Evolutionary conservation across 2,797 vertebrate species (phyloP), one percentile per base, ranked within the genome.

Genomic region (Phylloscopus collybita): DNA sequence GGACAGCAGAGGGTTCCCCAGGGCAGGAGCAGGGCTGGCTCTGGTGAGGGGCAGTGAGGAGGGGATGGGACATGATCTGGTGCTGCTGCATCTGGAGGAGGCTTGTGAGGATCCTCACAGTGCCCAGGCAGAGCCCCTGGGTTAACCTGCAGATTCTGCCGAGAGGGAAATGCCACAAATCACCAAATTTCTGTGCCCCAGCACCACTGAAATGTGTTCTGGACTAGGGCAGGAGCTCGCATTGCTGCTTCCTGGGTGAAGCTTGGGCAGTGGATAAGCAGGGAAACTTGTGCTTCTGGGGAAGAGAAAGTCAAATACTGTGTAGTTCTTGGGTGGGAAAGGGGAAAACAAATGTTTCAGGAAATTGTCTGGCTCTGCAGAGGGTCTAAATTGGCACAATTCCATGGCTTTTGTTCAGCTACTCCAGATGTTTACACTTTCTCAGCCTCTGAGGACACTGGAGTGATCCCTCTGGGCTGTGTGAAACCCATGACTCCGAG

Each of bases 121-220:
- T 1, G 7, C 9, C 2, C 73, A 22, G 32, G 42, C 66, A 60
- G 60, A 66, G 17, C 23, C 51, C 10, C 38, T 56, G 47, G 7
- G 20, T 75, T 56, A 18, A 56, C n/a, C 80, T 61, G 59, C 76
- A 88, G 81, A 76, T 70, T 44, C 72, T 56, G 19, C 42, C 2
- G 0, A 15, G 56, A 47, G 60, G 84, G 75, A 56, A 21, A 16
- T 21, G 53, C 60, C 16, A 2, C 1, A 14, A 11, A 32, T 18
- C 49, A 8, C 56, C 2, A 1, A 22, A 32, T 32, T 71, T 38
- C 75, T 54, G 42, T 45, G 38, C 38, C 78, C 30, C 67, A 29
- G 0, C n/a, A 13, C 40, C 53, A 4, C 36, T 14, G 60, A 27
- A 62, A 73, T 15, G 1, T 14, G 2, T 5, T 29, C 57, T 57